phyloP scores from a whole-genome alignment of 2,797 vertebrate species.

The Anguilla anguilla region DNA sequence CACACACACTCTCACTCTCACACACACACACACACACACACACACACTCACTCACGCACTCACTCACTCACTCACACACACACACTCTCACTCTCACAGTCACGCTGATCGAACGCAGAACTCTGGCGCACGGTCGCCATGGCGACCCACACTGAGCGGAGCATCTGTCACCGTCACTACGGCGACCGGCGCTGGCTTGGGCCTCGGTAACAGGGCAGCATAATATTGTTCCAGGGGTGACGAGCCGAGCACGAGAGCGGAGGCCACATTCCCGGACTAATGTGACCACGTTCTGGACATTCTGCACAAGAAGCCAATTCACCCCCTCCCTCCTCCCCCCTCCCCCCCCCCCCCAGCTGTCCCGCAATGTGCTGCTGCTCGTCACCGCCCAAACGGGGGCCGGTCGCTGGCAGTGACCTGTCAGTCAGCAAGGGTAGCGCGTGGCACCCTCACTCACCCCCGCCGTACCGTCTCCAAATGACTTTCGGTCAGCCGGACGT shows the following conservation, averaged over 20 bases:
- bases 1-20: background rate
- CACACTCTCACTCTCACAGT: background rate
- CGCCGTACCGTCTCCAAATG: slow-evolving; percentile 36
- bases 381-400: slow-evolving; percentile 72
- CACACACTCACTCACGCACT: no score
- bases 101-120: background rate
- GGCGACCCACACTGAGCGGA: slow-evolving; percentile 23
- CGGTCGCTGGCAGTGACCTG: slow-evolving; percentile 64
- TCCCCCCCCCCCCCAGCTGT: slow-evolving; percentile 80
- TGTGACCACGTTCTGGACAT: slow-evolving; percentile 60
- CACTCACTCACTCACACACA: no score
- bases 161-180: slow-evolving; percentile 67
- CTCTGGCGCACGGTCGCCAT: slow-evolving; percentile 4
- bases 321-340: background rate
- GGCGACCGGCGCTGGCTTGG: slow-evolving; percentile 49
- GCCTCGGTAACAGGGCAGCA: slow-evolving; percentile 45
- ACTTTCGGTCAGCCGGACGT: slow-evolving; percentile 24
- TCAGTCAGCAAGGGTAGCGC: background rate
- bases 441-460: slow-evolving; percentile 49
- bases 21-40: no score
- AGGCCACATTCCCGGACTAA: slow-evolving; percentile 51
- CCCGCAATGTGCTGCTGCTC: slow-evolving; percentile 88
- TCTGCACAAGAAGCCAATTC: slow-evolving; percentile 56
- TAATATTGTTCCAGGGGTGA: slow-evolving; percentile 52
- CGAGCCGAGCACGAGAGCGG: slow-evolving; percentile 47